Percentiles rank a stretch among this genome's conserved stretches.
Conservation (phyloP, 2,113 vertebrate genomes). For the Jaculus jaculus region DNA sequence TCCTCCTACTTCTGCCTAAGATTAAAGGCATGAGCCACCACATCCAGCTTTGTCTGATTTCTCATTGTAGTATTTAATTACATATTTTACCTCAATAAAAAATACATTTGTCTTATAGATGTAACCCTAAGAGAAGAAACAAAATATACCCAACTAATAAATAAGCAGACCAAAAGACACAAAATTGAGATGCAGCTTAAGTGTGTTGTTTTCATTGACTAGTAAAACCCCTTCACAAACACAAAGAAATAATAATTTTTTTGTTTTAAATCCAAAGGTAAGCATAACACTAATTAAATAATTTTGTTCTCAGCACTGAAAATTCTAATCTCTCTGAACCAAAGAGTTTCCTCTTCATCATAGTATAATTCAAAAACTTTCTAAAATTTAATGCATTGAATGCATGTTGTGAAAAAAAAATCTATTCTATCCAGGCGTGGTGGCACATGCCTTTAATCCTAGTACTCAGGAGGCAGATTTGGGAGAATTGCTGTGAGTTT, state of each 20-base stretch:
- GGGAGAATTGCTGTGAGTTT: no score
- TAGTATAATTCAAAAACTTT: conserved; percentile 23
- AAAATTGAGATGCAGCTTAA: neutral
- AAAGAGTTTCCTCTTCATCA: neutral
- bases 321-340: neutral
- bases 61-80: neutral
- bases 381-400: conserved; percentile 16
- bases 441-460: no score
- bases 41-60: no score
- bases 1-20: no score
- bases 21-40: no score
- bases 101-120: conserved; percentile 25
- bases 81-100: conserved; percentile 15
- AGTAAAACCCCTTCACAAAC: neutral
- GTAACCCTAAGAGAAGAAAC: conserved; percentile 17
- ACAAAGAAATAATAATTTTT: neutral
- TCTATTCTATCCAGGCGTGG: no score
- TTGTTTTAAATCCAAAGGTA: conserved; percentile 36
- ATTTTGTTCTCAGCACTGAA: conserved; percentile 19
- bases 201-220: neutral
- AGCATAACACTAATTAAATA: neutral
- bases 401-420: neutral
- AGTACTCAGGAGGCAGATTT: no score
- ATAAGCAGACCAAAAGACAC: neutral
- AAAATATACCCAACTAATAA: neutral